Conservation (phyloP, 2,113 vertebrate species). For the Danionella cerebrum region DNA sequence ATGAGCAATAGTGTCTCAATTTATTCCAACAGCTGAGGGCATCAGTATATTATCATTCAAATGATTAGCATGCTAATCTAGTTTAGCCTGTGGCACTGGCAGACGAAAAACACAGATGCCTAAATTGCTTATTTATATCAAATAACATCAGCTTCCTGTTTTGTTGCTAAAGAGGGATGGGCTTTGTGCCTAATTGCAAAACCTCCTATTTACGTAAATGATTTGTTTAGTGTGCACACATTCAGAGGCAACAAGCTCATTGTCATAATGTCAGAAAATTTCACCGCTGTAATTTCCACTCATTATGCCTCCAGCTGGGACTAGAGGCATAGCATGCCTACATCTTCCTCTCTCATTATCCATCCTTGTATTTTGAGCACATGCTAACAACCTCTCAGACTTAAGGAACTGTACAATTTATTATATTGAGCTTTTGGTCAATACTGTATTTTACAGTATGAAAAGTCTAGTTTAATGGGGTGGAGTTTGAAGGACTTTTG, state of each 20-base stretch:
- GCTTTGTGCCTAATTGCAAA: conserved; percentile 63
- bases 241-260: conserved; percentile 25
- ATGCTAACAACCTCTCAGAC: too few relatives aligned
- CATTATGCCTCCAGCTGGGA: conserved; percentile 11
- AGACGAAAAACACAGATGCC: conserved; percentile 58
- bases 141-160: conserved; percentile 61
- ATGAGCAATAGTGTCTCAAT: conserved; percentile 62
- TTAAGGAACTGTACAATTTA: too few relatives aligned
- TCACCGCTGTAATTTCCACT: conserved; percentile 17
- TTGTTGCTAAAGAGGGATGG: conserved; percentile 34
- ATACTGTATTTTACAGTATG: too few relatives aligned
- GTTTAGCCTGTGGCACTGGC: conserved; percentile 62
- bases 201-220: conserved; percentile 42
- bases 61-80: conserved; percentile 75
- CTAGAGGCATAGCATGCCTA: too few relatives aligned
- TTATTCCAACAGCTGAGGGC: conserved; percentile 62
- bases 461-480: too few relatives aligned
- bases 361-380: too few relatives aligned
- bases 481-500: too few relatives aligned
- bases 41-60: conserved; percentile 67
- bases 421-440: too few relatives aligned
- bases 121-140: conserved; percentile 69
- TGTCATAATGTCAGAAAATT: conserved; percentile 21
- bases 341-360: too few relatives aligned
- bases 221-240: conserved; percentile 26